Evolutionary conservation across 2,888 invertebrate genomes (phyloP).

Genomic region (Seira ritae): DNA sequence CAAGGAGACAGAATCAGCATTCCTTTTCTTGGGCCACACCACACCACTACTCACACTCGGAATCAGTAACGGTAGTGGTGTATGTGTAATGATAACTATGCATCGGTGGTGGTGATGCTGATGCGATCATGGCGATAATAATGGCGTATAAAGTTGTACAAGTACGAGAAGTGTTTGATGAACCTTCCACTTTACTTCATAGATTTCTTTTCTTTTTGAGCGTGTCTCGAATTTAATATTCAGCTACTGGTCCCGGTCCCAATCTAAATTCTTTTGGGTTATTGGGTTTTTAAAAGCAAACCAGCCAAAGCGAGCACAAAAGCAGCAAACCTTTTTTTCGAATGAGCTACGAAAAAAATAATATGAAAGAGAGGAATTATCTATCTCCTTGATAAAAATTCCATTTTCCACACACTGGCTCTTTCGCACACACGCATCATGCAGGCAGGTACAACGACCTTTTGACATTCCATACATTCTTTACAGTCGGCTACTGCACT

Average conservation of each 20-base stretch:
- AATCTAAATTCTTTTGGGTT: conserved; percentile 43
- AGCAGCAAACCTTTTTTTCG: conserved; percentile 34
- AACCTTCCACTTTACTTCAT: neutral
- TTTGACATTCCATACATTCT: conserved; percentile 55
- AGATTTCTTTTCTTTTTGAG: neutral
- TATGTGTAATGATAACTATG: too few relatives aligned
- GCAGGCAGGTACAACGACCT: conserved; percentile 49
- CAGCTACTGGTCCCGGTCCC: conserved; percentile 25
- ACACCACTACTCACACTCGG: too few relatives aligned
- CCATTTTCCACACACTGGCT: conserved; percentile 1
- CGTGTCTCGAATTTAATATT: conserved; percentile 9
- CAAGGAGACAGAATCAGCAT: too few relatives aligned
- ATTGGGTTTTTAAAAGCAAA: too few relatives aligned
- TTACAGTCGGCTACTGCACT: conserved; percentile 16
- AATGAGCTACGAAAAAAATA: neutral
- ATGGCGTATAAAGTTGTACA: neutral
- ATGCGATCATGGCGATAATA: neutral
- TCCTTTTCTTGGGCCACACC: too few relatives aligned
- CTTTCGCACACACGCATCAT: neutral
- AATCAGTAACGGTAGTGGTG: too few relatives aligned
- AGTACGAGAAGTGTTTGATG: neutral
- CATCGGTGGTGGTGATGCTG: too few relatives aligned
- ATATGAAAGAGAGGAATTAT: conserved; percentile 9
- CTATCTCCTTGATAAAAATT: conserved; percentile 15
- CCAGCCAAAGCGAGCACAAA: too few relatives aligned